These are phyloP conservation scores for Misgurnus mizolepis DNA, from an alignment of 2,113 vertebrate genomes.

Conservation along the genomic window DNA sequence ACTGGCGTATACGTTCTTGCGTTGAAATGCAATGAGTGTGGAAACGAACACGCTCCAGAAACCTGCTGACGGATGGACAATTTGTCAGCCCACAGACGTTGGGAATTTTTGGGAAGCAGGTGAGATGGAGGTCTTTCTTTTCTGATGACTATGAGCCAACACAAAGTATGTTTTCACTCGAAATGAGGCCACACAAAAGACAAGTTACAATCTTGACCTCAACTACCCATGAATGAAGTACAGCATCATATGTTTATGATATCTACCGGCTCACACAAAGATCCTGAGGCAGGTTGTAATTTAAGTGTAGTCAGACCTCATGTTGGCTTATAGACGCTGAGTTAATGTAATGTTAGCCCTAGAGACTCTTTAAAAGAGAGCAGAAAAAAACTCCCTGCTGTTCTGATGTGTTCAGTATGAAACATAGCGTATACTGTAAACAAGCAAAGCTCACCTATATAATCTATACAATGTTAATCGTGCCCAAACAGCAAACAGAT, in stretches of 20 bases:
- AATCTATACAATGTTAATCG: not conserved
- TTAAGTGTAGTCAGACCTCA: constrained; percentile 13
- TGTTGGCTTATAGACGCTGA: constrained; percentile 43
- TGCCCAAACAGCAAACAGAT: not conserved
- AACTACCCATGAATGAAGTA: constrained; percentile 19
- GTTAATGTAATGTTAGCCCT: constrained; percentile 32
- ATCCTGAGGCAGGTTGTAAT: constrained; percentile 12
- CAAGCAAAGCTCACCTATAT: not conserved
- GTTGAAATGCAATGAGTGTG: not conserved
- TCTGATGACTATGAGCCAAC: constrained; percentile 57
- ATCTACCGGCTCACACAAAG: constrained; percentile 9
- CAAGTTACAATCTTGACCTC: no score
- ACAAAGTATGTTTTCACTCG: constrained; percentile 27
- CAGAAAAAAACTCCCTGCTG: constrained; percentile 30
- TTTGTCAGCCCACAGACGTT: constrained; percentile 23
- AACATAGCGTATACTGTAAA: not conserved
- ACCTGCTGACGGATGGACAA: not conserved
- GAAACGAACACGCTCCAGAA: constrained; percentile 2
- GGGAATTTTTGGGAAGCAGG: constrained; percentile 51
- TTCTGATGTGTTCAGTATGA: not conserved
- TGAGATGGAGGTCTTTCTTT: constrained; percentile 48
- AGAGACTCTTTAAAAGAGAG: constrained; percentile 30
- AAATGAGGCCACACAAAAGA: not conserved
- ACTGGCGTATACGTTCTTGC: not conserved
- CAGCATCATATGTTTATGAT: constrained; percentile 31